A percentile compares a stretch with the other conserved stretches of the same genome.
These are phyloP conservation scores for Stegophylla sp. DNA, from an alignment of 2,888 invertebrate genomes.

Conservation along the genomic window DNA sequence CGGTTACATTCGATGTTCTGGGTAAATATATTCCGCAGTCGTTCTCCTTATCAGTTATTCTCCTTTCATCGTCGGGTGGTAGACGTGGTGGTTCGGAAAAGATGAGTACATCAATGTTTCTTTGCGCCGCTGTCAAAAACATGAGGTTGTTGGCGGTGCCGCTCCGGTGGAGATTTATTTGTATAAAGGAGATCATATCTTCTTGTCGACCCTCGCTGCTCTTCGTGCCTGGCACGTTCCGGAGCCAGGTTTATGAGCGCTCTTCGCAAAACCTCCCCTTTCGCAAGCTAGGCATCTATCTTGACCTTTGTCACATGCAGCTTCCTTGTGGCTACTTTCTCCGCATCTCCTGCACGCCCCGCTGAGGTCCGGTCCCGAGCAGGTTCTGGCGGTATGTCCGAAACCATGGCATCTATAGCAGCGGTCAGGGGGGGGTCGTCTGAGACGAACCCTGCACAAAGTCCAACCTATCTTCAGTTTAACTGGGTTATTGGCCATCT, in stretches of 20 bases:
- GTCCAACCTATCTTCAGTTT: background rate
- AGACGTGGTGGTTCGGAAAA: background rate
- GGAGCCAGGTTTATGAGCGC: background rate
- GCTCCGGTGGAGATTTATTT: background rate
- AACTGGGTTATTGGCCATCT: background rate
- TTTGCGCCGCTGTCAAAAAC: background rate
- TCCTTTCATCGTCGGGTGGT: background rate
- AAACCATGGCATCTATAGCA: background rate
- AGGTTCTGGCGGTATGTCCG: background rate
- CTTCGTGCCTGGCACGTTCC: background rate
- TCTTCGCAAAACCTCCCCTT: accelerated
- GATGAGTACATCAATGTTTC: background rate
- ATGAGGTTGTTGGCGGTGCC: background rate
- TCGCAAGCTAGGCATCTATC: background rate
- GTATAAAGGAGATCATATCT: background rate
- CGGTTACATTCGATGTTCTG: background rate
- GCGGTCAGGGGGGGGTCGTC: background rate
- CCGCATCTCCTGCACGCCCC: background rate
- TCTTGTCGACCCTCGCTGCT: accelerated
- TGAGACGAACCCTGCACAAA: background rate
- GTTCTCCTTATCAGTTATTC: background rate
- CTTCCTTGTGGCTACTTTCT: background rate
- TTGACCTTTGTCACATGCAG: background rate
- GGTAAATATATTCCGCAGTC: background rate
- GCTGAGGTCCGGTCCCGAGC: background rate